Evolutionary conservation across 2,113 vertebrate genomes (phyloP), one percentile per base, ranked within the genome.

Genomic region (Hassar affinis): DNA sequence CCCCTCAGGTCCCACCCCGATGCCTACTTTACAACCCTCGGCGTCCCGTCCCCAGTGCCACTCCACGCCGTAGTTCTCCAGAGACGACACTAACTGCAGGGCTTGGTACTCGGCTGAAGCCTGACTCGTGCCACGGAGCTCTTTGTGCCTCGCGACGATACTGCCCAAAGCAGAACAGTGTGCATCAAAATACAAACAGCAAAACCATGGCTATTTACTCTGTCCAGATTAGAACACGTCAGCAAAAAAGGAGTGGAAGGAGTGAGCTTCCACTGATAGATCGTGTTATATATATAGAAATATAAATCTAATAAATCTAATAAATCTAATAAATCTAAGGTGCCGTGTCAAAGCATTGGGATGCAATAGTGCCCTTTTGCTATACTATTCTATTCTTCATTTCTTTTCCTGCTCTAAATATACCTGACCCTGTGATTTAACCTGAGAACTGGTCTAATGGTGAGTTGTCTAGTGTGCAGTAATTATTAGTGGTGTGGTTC

Each of bases 11-110:
- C 98, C 97, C 0, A 99, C 95, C 18, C 97, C 98, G 12, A 99
- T 95, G 18, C 97, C 95, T 79, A 97, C 87, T 47, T 95, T 95
- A 85, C 97, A 96, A 11, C 94, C 95, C 62, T 96, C 95, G 0
- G 95, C 95, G 0, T 99, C 97, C 47, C 96, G 94, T 33, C 94
- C 96, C 2, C 96, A 95, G 88, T 99, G 98, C 98, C 97, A 99
- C 87, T 99, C 98, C 20, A 98, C 94, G 0, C 97, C 98, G 2
- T 98, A 99, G 88, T 98, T 96, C 88, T 98, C 96, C 91, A 98
- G 91, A 0, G 94, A 91, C 0, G 97, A 97, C 47, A 96, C 94
- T 54, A 97, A 95, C 93, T 99, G 97, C 71, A 99, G 93, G 80
- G 96, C 93, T 85, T 98, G 97, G 84, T 99, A 99, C 83, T 99